A percentile compares a stretch with the other conserved stretches of the same genome.
Conservation (phyloP, 1,140 invertebrate genomes). For the Tribolium castaneum region DNA sequence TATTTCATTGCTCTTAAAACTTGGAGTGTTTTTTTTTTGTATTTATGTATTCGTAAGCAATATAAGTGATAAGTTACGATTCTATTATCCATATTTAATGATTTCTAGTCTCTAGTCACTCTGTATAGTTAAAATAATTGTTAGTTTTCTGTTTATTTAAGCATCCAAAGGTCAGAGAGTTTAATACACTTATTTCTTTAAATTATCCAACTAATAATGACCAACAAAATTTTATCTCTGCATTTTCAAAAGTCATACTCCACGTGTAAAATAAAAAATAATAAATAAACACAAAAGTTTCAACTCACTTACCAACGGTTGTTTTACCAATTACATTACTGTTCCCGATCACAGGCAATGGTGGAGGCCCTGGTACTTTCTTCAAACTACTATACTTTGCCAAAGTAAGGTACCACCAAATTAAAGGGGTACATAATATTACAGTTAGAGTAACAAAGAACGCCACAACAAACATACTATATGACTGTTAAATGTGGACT, state of each 20-base stretch:
- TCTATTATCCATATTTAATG: too few relatives aligned
- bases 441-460: slow-evolving; percentile 25
- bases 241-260: neutral
- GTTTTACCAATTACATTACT: slow-evolving; percentile 42
- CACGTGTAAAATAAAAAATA: too few relatives aligned
- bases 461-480: neutral
- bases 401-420: slow-evolving; percentile 45
- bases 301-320: slow-evolving; percentile 20
- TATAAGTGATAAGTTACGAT: too few relatives aligned
- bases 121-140: too few relatives aligned
- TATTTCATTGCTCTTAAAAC: too few relatives aligned
- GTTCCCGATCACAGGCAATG: slow-evolving; percentile 48
- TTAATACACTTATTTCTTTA: neutral
- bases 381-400: slow-evolving; percentile 44
- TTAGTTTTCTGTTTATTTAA: neutral
- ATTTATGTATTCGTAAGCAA: too few relatives aligned
- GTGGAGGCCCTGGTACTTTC: slow-evolving; percentile 46
- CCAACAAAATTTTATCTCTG: too few relatives aligned
- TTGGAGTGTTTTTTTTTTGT: too few relatives aligned
- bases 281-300: too few relatives aligned
- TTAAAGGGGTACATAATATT: slow-evolving; percentile 39
- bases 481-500: neutral
- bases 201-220: neutral
- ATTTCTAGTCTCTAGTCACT: too few relatives aligned
- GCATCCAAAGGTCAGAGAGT: neutral